Base-by-base conservation (phyloP, 2,113 vertebrate genomes). In the Neogale vison region DNA sequence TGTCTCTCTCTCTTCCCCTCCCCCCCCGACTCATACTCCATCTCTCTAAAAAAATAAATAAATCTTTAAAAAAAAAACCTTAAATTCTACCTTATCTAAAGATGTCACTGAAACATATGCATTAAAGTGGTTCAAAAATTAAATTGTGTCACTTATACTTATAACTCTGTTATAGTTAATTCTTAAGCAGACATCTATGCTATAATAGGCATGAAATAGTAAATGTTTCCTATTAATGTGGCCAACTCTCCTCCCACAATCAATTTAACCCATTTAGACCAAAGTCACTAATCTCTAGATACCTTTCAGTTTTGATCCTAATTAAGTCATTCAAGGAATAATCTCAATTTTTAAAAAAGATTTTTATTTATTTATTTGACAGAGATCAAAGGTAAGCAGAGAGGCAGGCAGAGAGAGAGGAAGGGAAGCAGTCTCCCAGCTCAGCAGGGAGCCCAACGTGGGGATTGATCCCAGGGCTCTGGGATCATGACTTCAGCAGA, bases 251-350 rank as follows among this genome's bases (percentile, higher is more conserved):
- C 45, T 7, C 39, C 29, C 21, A 61, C 55, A 87, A 67, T 24
- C 45, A 77, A 36, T 14, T 65, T 87, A 94, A 74, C 34, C 63
- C 90, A 95, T 52, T 93, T 71, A 76, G 86, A 76, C n/a, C 65
- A 84, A 29, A 42, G 36, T 74, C 55, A 39, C 23, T 59, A 76
- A 90, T 69, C 61, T 57, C 26, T 21, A 86, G 61, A 61, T 5
- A 45, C 24, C 23, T 82, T 94, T 47, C 90, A 87, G 31, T 87
- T 81, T 92, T 90, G 47, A 76, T 26, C 50, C 39, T 89, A 96
- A 86, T 95, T 88, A 81, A 94, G 55, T 87, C 7, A 42, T 77
- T 88, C 69, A 83, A 87, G 21, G 39, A 88, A 85, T 63, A 67
- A 89, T 7, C 72, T 7, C 63, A 90, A 29, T 61, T 55, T 76